Evolutionary conservation across 2,888 invertebrate species (phyloP).

Genomic region (Microchrysa polita): DNA sequence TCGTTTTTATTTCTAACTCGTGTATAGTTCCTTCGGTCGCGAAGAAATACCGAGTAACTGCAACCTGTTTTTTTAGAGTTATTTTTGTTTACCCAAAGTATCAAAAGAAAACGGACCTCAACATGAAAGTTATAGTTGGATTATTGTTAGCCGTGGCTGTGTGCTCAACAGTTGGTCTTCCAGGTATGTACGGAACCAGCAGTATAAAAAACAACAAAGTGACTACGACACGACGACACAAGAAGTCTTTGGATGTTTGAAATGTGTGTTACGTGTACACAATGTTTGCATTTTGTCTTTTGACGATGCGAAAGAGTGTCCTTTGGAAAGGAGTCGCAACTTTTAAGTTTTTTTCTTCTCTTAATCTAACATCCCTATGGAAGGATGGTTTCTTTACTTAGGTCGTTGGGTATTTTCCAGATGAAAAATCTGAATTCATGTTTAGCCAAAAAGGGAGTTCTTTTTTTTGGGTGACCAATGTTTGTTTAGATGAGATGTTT

Average conservation of each 20-base stretch:
- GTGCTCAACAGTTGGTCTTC: conserved; percentile 58
- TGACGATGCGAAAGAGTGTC: too few relatives aligned
- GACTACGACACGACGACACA: too few relatives aligned
- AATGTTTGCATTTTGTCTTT: conserved; percentile 45
- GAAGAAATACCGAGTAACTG: background rate
- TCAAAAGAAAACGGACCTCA: conserved; percentile 45
- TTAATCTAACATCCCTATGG: too few relatives aligned
- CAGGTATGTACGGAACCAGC: conserved; percentile 55
- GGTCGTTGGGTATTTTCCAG: too few relatives aligned
- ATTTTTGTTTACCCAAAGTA: background rate
- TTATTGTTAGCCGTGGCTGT: conserved; percentile 58
- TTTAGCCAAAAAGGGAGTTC: too few relatives aligned
- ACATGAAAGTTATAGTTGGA: conserved; percentile 59
- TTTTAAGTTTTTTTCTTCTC: too few relatives aligned
- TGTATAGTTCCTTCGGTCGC: background rate
- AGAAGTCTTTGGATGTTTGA: conserved; percentile 3
- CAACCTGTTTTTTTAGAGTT: background rate
- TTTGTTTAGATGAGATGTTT: conserved; percentile 32
- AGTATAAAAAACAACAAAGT: too few relatives aligned
- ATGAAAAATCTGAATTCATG: too few relatives aligned
- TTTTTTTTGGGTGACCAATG: background rate
- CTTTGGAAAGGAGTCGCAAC: too few relatives aligned
- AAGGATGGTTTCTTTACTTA: too few relatives aligned
- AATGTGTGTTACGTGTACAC: conserved; percentile 44
- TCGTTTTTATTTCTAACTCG: too few relatives aligned